Conservation (phyloP, 2,888 invertebrate genomes). For the Torymus tubicola region DNA sequence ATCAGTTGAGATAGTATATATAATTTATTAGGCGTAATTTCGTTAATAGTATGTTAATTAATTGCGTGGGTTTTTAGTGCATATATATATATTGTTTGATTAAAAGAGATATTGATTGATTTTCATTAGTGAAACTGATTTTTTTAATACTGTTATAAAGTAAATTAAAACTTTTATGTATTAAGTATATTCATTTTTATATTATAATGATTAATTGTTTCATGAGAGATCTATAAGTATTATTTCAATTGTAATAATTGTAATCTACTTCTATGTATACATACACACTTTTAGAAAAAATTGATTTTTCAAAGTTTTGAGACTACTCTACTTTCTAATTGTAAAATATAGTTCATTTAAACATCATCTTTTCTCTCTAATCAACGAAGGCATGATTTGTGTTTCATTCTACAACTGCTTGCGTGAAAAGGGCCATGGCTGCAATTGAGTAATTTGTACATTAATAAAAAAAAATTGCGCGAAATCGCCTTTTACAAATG, state of each 20-base stretch:
- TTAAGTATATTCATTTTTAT: conserved; percentile 47
- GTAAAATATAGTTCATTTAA: conserved; percentile 49
- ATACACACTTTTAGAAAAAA: conserved; percentile 37
- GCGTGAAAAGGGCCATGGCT: conserved; percentile 53
- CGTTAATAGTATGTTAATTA: conserved; percentile 46
- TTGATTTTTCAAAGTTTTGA: conserved; percentile 56
- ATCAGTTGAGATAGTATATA: conserved; percentile 44
- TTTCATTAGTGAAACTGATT: conserved; percentile 46
- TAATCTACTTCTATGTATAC: conserved; percentile 43
- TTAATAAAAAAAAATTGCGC: conserved; percentile 52
- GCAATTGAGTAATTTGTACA: conserved; percentile 55
- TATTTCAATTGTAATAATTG: conserved; percentile 45
- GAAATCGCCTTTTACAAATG: conserved; percentile 57
- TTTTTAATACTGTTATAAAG: conserved; percentile 52
- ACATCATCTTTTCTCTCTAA: conserved; percentile 50
- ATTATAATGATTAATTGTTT: conserved; percentile 48
- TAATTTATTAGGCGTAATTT: conserved; percentile 46
- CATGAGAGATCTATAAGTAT: conserved; percentile 46
- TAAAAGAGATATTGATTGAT: conserved; percentile 48
- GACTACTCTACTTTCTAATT: conserved; percentile 53
- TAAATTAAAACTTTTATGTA: conserved; percentile 46
- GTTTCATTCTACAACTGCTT: conserved; percentile 52
- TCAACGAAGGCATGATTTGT: conserved; percentile 50
- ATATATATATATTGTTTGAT: conserved; percentile 46
- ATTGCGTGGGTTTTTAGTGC: conserved; percentile 48